Percentiles rank a stretch among this genome's conserved stretches.
Evolutionary conservation across 1,140 invertebrate genomes (phyloP).

Genomic region (Drosophila miranda): DNA sequence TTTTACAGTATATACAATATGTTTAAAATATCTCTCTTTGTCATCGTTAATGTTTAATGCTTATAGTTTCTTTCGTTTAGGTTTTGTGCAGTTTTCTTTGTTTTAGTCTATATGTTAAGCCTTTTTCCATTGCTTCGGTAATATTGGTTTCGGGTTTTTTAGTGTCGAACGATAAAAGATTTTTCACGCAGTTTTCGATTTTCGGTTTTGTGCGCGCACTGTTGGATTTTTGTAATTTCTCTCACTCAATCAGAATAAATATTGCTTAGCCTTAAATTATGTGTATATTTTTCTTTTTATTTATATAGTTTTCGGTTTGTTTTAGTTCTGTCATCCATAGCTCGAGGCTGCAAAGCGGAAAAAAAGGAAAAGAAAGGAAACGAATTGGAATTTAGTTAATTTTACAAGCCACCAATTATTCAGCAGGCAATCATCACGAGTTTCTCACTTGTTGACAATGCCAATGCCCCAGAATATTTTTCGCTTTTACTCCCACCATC

Average conservation of each 20-base stretch:
- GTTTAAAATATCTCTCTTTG: conserved; percentile 24
- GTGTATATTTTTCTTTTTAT: conserved; percentile 27
- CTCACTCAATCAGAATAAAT: conserved; percentile 71
- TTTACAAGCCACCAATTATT: conserved; percentile 30
- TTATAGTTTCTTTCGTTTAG: conserved; percentile 1
- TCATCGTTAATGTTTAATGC: conserved; percentile 17
- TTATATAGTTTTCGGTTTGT: conserved; percentile 27
- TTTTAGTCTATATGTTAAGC: conserved; percentile 19
- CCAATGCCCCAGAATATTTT: conserved; percentile 39
- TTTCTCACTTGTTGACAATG: conserved; percentile 67
- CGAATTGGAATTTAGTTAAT: conserved; percentile 18
- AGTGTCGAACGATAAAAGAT: conserved; percentile 5
- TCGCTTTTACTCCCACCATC: conserved; percentile 44
- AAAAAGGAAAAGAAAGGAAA: conserved; percentile 13
- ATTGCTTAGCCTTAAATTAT: conserved; percentile 65
- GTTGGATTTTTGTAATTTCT: conserved; percentile 25
- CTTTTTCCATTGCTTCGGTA: conserved; percentile 64
- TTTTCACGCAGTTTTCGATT: conserved; percentile 24
- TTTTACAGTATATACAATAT: conserved; percentile 48
- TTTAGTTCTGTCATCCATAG: conserved; percentile 58
- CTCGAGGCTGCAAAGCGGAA: conserved; percentile 23
- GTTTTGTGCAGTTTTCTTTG: conserved; percentile 17
- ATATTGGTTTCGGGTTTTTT: conserved; percentile 33
- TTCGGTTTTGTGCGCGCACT: conserved; percentile 10
- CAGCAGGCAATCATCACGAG: conserved; percentile 35